Evolutionary conservation across 2,113 vertebrate genomes (phyloP), one percentile per base, ranked within the genome.

Genomic region (Tupaia chinensis): DNA sequence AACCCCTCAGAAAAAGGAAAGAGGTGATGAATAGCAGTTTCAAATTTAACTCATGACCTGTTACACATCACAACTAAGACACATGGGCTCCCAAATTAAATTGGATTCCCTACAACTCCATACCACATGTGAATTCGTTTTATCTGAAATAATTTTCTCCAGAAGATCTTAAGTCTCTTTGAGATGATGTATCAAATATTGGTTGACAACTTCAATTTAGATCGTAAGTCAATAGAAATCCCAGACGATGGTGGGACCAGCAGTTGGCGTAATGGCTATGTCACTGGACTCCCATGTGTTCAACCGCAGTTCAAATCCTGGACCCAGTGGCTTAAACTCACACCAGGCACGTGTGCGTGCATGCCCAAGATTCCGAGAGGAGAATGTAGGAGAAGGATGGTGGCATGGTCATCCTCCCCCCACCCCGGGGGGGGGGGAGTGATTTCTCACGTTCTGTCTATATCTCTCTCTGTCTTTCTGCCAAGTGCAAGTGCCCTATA

Each of bases 1-100:
- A 72, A 84, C 5, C 44, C 44, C 5, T 44, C 44, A 78, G 70
- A 53, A 65, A 54, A 10, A 91, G 92, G 34, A 74, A 27, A n/a
- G 29, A 54, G 16, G 12, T 44, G 54, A 89, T 79, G 44, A 92
- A 95, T 44, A 97, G 94, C 89, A 86, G 93, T 76, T 91, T 92
- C 83, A 82, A 9, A 97, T 95, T 97, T 89, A 95, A 94, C 78
- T 95, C 89, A 61, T 54, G 63, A 86, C 80, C 69, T 89, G 44
- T 60, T 78, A 89, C 1, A 58, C 16, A 72, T 72, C 73, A 82
- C 61, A 90, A 23, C 19, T 80, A 87, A 96, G 84, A 90, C 70
- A 95, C 22, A 84, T 15, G 84, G 76, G 73, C n/a, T 97, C 83
- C 70, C 91, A 95, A 93, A 93, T 7, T 34, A 54, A 34, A 89